phyloP scores from a whole-genome alignment of 2,888 invertebrate species.

The Acrobasis repandana region DNA sequence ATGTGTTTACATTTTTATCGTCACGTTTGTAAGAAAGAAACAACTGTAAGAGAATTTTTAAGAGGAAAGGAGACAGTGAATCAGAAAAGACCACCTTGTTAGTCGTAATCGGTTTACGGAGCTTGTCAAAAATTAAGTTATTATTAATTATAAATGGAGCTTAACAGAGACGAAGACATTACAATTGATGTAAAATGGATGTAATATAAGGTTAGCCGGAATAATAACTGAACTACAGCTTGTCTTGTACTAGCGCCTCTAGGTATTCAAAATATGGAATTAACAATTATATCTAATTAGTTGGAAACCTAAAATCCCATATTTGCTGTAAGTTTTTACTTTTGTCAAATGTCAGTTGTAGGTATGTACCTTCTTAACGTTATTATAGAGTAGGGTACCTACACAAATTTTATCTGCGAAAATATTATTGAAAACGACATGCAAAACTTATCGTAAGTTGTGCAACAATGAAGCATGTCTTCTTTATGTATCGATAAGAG shows the following conservation, averaged over 20 bases:
- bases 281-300: too few relatives aligned
- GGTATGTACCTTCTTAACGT: too few relatives aligned
- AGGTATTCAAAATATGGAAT: too few relatives aligned
- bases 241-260: too few relatives aligned
- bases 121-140: constrained; percentile 71
- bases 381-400: too few relatives aligned
- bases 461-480: neutral
- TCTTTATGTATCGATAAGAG: constrained; percentile 31
- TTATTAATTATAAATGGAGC: constrained; percentile 58
- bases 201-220: neutral
- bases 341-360: too few relatives aligned
- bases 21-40: constrained; percentile 59
- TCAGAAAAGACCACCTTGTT: constrained; percentile 69
- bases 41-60: constrained; percentile 25
- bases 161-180: constrained; percentile 32
- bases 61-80: constrained; percentile 21
- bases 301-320: too few relatives aligned
- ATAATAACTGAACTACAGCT: too few relatives aligned
- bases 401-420: too few relatives aligned
- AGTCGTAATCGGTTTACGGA: constrained; percentile 73
- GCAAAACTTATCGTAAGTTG: neutral
- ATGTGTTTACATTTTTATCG: constrained; percentile 55
- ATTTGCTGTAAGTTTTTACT: too few relatives aligned
- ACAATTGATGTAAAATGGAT: neutral
- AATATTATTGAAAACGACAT: too few relatives aligned